phyloP scores from a whole-genome alignment of 2,797 vertebrate species.

The Clamator glandarius region DNA sequence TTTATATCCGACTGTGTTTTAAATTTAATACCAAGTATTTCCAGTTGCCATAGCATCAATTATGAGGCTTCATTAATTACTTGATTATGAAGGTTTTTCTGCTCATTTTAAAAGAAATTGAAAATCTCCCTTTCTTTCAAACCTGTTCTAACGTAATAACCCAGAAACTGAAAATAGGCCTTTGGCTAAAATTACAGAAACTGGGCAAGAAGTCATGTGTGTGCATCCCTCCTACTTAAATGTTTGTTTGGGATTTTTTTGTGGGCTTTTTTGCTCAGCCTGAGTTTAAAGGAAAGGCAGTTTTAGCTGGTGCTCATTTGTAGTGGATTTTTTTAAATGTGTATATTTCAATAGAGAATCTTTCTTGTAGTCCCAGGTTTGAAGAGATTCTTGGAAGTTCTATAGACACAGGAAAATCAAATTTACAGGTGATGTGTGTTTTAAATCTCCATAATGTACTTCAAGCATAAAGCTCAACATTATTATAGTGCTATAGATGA shows the following conservation, averaged over 20 bases:
- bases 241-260: neutral
- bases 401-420: neutral
- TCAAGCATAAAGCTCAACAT: neutral
- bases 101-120: neutral
- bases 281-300: neutral
- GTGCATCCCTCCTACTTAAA: accelerated
- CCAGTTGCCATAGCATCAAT: neutral
- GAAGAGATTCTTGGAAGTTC: neutral
- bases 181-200: neutral
- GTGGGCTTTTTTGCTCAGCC: neutral
- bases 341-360: neutral
- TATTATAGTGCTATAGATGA: neutral
- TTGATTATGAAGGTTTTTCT: neutral
- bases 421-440: neutral
- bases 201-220: neutral
- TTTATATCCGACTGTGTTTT: neutral
- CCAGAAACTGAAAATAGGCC: neutral
- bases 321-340: no score
- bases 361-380: neutral
- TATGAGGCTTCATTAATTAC: neutral
- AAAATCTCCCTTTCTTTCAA: neutral
- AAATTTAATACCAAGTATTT: neutral
- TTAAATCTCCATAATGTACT: neutral
- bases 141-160: neutral
- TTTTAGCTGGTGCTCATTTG: neutral